Base-by-base conservation (phyloP, 2,888 invertebrate genomes). In the Alloplasta piceator region DNA sequence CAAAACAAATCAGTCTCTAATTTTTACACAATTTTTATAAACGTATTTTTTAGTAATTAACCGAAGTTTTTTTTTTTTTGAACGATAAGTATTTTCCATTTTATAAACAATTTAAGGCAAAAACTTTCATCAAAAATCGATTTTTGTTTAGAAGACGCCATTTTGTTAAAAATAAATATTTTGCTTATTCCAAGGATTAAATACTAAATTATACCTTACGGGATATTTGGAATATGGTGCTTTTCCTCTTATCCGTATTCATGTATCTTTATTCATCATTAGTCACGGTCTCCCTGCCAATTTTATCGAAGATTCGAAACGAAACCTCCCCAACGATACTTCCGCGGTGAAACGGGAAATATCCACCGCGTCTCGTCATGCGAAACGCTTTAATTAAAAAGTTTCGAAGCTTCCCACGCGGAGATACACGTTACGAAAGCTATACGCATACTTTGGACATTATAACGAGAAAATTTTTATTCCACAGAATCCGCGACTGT, bases 381-480 rank as follows among this genome's bases (percentile, higher is more conserved):
- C 78, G 60, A 66, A 66, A 78, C 72, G 55, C 78, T 78, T 72
- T 78, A 78, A 78, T 78, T 78, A 78, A 78, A 78, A 78, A 78
- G 72, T 78, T 78, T 52, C 43, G 67, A 73, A 72, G 72, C 72
- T 67, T 60, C 60, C 38, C 60, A 41, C 36, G 43, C 46, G 38
- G 38, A 48, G 63, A 78, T 78, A 66, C 60, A 14, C 39, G 46
- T 6, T 38, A 52, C 64, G 26, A 26, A 26, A 1, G 6, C 36
- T 58, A 38, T 39, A 66, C 36, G 48, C 43, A 12, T 16, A 39
- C 16, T 26, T 38, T 36, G 64, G 26, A 64, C 66, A 58, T 66
- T 39, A n/a, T 43, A 36, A 48, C 66, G 39, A 48, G 39, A 16
- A 48, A 74, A 66, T n/a, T 56, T 38, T n/a, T 9, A 46, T 64